Conservation (phyloP, 1,140 invertebrate species). For the Halesus radiatus region DNA sequence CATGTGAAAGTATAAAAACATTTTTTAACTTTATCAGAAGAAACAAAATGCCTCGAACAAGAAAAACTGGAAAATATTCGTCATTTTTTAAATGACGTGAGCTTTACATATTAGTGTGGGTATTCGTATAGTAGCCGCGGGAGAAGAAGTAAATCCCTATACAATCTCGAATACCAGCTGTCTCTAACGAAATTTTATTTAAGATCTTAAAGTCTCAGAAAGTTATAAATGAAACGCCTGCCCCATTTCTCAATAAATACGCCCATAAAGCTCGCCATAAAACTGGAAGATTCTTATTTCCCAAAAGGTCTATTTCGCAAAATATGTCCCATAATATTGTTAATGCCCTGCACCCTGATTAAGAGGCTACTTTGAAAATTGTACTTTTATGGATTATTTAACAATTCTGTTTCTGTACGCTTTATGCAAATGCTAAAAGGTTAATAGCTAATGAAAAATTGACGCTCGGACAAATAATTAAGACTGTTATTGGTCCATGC, state of each 20-base stretch:
- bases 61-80: no score
- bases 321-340: constrained; percentile 16
- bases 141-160: not conserved
- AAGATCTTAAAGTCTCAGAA: constrained; percentile 18
- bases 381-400: not conserved
- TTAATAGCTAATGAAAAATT: not conserved
- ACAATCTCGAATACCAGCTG: constrained; percentile 8
- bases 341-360: not conserved
- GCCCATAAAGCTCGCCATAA: constrained; percentile 18
- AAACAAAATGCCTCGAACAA: no score
- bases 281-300: not conserved
- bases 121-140: no score
- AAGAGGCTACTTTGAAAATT: not conserved
- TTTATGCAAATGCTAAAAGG: not conserved
- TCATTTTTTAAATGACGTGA: no score
- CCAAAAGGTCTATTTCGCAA: constrained; percentile 7
- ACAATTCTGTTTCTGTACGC: not conserved
- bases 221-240: constrained; percentile 33
- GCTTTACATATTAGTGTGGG: no score
- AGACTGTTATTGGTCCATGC: no score
- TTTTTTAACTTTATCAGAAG: no score
- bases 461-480: no score
- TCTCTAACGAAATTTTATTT: constrained; percentile 11
- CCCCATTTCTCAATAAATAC: constrained; percentile 34
- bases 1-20: no score